Conservation (phyloP, 2,888 invertebrate genomes). For the Pinctada fucata region DNA sequence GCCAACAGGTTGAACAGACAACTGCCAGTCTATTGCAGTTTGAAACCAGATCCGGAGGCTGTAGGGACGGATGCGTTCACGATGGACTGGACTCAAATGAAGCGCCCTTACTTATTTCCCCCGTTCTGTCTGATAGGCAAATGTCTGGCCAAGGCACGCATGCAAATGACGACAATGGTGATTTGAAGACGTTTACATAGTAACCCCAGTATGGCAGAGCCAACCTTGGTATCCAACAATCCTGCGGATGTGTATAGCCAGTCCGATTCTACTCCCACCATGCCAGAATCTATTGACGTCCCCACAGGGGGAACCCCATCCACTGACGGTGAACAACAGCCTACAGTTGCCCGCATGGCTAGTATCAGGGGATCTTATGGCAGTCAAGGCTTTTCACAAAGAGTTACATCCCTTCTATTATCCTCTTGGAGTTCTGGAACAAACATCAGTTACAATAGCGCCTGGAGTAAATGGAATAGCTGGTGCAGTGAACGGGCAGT, state of each 20-base stretch:
- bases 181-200: too few relatives aligned
- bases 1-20: too few relatives aligned
- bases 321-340: constrained; percentile 23
- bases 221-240: too few relatives aligned
- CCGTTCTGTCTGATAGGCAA: constrained; percentile 22
- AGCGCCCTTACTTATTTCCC: constrained; percentile 26
- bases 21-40: too few relatives aligned
- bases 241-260: too few relatives aligned
- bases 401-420: neutral
- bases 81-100: constrained; percentile 7
- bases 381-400: neutral
- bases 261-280: too few relatives aligned
- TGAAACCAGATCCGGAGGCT: constrained; percentile 22
- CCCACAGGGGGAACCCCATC: neutral
- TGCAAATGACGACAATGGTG: neutral
- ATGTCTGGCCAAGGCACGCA: constrained; percentile 9
- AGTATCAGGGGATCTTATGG: constrained; percentile 19
- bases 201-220: neutral
- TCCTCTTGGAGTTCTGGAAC: constrained; percentile 26
- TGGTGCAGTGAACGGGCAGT: too few relatives aligned
- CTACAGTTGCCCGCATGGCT: constrained; percentile 23
- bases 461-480: too few relatives aligned
- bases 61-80: constrained; percentile 22
- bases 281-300: neutral
- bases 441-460: constrained; percentile 13